phyloP scores from a whole-genome alignment of 2,113 vertebrate species.

The Etheostoma cragini region DNA sequence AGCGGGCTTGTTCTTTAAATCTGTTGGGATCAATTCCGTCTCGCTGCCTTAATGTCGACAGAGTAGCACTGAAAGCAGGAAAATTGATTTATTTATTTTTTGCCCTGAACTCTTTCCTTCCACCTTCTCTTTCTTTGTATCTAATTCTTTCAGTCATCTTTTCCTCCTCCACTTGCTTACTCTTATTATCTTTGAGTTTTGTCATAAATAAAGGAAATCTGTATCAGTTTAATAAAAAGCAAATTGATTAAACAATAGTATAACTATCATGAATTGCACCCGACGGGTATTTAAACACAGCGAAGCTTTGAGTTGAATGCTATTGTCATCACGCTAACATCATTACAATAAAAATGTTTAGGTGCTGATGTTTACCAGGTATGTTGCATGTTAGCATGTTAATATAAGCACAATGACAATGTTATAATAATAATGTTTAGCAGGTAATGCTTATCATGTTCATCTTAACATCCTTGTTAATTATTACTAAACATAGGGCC shows the following conservation, averaged over 20 bases:
- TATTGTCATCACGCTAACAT: too few relatives aligned
- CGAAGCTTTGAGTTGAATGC: too few relatives aligned
- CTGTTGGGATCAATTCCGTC: slow-evolving; percentile 73
- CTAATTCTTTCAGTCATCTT: slow-evolving; percentile 48
- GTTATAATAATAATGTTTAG: not conserved
- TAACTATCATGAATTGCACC: too few relatives aligned
- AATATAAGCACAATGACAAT: not conserved
- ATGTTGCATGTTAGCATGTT: too few relatives aligned
- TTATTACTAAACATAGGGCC: not conserved
- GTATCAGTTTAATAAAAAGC: too few relatives aligned
- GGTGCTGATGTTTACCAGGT: too few relatives aligned
- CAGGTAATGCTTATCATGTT: not conserved
- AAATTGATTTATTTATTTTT: slow-evolving; percentile 59
- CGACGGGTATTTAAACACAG: too few relatives aligned
- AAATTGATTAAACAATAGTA: too few relatives aligned
- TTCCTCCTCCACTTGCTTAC: slow-evolving; percentile 5
- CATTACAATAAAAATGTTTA: too few relatives aligned
- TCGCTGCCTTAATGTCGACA: slow-evolving; percentile 63
- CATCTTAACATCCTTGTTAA: not conserved
- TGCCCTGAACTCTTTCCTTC: slow-evolving; percentile 52
- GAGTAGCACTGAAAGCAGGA: slow-evolving; percentile 62
- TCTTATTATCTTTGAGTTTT: not conserved
- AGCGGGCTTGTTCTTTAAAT: slow-evolving; percentile 70
- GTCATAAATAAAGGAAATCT: too few relatives aligned
- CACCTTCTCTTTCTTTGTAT: slow-evolving; percentile 39